A percentile compares a stretch with the other conserved stretches of the same genome.
These are phyloP conservation scores for Lepus americanus DNA, from an alignment of 2,113 vertebrate genomes.

Conservation along the genomic window DNA sequence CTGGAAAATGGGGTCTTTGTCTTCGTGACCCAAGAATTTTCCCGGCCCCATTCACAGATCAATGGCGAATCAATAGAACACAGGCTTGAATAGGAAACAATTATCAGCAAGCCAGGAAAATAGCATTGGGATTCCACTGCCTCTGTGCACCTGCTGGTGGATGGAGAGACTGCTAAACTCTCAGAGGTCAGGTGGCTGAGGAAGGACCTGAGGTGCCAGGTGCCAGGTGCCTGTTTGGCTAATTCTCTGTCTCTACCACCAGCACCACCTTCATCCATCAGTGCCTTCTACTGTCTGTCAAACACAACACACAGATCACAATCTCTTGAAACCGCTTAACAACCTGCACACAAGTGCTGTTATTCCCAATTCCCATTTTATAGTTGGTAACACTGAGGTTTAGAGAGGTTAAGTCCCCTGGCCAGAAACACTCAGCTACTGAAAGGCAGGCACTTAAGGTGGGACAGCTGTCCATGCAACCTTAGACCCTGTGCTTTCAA, in stretches of 20 bases:
- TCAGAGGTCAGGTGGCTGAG: background rate
- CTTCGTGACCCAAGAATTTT: constrained; percentile 14
- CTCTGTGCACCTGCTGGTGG: background rate
- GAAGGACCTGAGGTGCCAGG: background rate
- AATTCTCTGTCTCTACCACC: background rate
- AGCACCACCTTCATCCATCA: background rate
- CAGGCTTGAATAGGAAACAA: constrained; percentile 59
- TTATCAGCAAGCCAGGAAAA: constrained; percentile 46
- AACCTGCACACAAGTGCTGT: background rate
- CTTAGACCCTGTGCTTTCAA: background rate
- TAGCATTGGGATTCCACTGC: background rate
- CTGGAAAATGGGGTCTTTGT: constrained; percentile 49
- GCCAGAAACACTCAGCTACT: too few relatives aligned
- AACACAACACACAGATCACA: background rate
- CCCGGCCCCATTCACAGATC: constrained; percentile 54
- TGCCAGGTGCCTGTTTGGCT: background rate
- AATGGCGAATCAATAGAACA: constrained; percentile 67
- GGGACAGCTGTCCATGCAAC: background rate
- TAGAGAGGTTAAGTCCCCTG: background rate
- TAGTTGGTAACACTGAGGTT: background rate
- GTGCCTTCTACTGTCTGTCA: background rate
- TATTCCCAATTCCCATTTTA: background rate
- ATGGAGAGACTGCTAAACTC: background rate
- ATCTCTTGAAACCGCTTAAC: background rate
- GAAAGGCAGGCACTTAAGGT: background rate